These are phyloP conservation scores for Stichodactyla mertensii DNA, from an alignment of 64 coral and sea anemone species.

Conservation along the genomic window DNA sequence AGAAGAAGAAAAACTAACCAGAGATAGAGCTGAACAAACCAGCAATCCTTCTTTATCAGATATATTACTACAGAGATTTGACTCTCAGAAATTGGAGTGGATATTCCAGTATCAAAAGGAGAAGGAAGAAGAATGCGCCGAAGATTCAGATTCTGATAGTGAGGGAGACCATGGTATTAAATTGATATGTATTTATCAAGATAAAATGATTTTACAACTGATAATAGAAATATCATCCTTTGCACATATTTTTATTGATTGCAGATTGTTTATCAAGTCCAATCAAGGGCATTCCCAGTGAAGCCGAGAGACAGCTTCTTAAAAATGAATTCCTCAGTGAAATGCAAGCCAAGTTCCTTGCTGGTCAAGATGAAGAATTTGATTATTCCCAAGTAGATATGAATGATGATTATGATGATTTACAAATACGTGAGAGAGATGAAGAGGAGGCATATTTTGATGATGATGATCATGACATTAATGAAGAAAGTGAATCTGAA, in stretches of 20 bases:
- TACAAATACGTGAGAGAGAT: constrained; percentile 63
- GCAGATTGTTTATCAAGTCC: constrained; percentile 53
- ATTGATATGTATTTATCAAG: too few species aligned
- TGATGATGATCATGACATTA: constrained; percentile 62
- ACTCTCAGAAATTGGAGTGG: constrained; percentile 54
- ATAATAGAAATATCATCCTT: background rate
- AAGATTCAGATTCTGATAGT: constrained; percentile 48
- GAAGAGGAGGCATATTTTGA: constrained; percentile 96
- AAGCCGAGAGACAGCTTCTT: constrained; percentile 74
- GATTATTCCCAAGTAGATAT: constrained; percentile 82
- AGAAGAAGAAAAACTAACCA: constrained; percentile 66
- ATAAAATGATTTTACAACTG: too few species aligned
- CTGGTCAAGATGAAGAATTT: constrained; percentile 91
- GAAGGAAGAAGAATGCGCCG: constrained; percentile 39
- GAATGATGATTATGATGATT: constrained; percentile 94
- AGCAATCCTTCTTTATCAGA: constrained; percentile 52
- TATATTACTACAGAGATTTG: constrained; percentile 67
- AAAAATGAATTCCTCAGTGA: constrained; percentile 76
- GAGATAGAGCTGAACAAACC: constrained; percentile 52
- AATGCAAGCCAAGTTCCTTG: constrained; percentile 87
- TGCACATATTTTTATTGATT: constrained; percentile 1
- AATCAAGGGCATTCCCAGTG: constrained; percentile 70
- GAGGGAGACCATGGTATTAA: constrained; percentile 15
- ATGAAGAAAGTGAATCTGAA: constrained; percentile 15
- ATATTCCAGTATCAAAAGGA: constrained; percentile 73